These are phyloP conservation scores for Lichenostomus cassidix DNA, from an alignment of 2,113 vertebrate species.

Conservation along the genomic window DNA sequence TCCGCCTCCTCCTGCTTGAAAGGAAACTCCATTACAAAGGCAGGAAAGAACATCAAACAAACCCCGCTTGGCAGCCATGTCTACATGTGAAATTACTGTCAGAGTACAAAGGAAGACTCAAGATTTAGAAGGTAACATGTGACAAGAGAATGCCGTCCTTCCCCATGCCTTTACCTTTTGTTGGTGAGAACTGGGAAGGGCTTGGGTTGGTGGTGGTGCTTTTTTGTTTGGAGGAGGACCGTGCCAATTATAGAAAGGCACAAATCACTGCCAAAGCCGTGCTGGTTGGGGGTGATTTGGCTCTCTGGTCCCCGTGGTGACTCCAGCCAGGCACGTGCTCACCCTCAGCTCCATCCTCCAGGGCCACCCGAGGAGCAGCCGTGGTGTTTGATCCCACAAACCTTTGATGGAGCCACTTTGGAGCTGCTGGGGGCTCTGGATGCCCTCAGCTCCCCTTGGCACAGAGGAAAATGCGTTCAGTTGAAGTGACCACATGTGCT, in stretches of 20 bases:
- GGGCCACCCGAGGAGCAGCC: background rate
- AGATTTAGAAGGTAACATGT: slow-evolving; percentile 57
- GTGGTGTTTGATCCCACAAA: background rate
- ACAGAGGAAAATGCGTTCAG: fast-evolving
- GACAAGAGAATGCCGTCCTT: slow-evolving; percentile 25
- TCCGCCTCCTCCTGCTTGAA: slow-evolving; percentile 57
- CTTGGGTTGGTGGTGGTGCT: background rate
- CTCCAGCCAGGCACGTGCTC: background rate
- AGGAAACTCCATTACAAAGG: slow-evolving; percentile 81
- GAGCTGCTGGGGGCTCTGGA: background rate
- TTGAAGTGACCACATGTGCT: fast-evolving
- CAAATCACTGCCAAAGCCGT: background rate
- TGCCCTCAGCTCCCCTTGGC: background rate
- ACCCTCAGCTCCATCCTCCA: background rate
- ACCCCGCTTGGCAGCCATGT: slow-evolving; percentile 67
- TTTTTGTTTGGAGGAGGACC: background rate
- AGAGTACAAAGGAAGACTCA: slow-evolving; percentile 79
- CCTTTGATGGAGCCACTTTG: background rate
- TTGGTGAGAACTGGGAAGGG: slow-evolving; percentile 23
- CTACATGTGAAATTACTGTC: slow-evolving; percentile 67
- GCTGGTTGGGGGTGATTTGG: fast-evolving
- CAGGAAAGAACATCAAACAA: slow-evolving; percentile 83
- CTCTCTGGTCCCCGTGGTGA: background rate
- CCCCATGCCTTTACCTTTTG: slow-evolving; percentile 59
- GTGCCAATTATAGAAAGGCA: slow-evolving; percentile 34